These are phyloP conservation scores for Chlorops oryzae DNA, from an alignment of 1,140 invertebrate genomes.

Conservation along the genomic window DNA sequence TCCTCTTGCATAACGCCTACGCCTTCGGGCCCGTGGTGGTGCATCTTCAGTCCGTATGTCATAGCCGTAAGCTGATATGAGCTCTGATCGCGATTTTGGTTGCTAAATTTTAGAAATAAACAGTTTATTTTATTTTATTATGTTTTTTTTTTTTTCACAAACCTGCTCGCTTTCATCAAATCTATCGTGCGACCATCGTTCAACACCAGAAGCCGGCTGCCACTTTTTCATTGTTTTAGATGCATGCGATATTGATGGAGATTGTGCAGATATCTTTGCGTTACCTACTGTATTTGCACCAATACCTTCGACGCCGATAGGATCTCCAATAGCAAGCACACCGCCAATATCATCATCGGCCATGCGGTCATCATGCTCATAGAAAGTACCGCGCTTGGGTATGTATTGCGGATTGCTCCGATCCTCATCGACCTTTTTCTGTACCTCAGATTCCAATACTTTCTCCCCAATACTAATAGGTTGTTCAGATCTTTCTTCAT, in stretches of 20 bases:
- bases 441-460: conserved; percentile 54
- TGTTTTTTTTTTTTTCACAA: too few relatives aligned
- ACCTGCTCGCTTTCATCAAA: conserved; percentile 70
- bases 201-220: conserved; percentile 48
- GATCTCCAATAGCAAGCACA: conserved; percentile 20
- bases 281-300: too few relatives aligned
- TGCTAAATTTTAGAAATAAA: too few relatives aligned
- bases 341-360: conserved; percentile 51
- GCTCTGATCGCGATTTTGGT: conserved; percentile 81
- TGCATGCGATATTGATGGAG: conserved; percentile 32
- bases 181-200: conserved; percentile 84
- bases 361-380: conserved; percentile 91
- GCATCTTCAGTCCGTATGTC: conserved; percentile 91
- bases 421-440: conserved; percentile 84
- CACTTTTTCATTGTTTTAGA: conserved; percentile 51
- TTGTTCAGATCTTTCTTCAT: conserved; percentile 48
- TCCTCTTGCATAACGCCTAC: conserved; percentile 79
- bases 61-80: conserved; percentile 86
- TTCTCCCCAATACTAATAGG: conserved; percentile 50
- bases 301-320: conserved; percentile 24
- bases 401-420: conserved; percentile 94
- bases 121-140: too few relatives aligned
- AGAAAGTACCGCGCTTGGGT: conserved; percentile 91
- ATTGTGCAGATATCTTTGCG: too few relatives aligned
- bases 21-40: conserved; percentile 75